Conservation (phyloP, 2,113 vertebrate genomes). For the Gracilinanus agilis region DNA sequence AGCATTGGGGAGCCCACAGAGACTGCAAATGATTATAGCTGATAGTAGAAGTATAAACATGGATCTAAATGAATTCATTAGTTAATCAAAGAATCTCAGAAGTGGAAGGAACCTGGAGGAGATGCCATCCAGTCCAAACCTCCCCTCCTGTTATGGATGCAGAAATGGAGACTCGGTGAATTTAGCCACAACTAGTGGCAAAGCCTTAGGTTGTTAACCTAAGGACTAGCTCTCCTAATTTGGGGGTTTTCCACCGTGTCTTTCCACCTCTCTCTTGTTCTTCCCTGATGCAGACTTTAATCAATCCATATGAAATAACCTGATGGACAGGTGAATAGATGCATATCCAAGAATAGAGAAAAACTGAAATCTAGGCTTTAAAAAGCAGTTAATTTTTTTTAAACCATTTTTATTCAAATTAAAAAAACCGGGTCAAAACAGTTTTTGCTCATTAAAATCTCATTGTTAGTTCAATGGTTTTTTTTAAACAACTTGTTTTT, state of each 20-base stretch:
- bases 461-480: neutral
- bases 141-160: neutral
- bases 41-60: neutral
- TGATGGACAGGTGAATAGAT: neutral
- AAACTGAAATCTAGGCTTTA: constrained; percentile 30
- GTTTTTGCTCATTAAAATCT: neutral
- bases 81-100: neutral
- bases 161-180: neutral
- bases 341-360: constrained; percentile 12
- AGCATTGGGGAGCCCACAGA: neutral
- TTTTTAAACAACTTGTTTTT: neutral
- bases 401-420: constrained; percentile 49
- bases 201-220: neutral
- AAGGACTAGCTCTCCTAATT: neutral
- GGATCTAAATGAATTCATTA: constrained; percentile 6
- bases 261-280: neutral
- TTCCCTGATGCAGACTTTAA: constrained; percentile 4
- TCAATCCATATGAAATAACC: neutral
- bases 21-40: neutral
- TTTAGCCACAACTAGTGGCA: neutral
- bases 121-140: neutral
- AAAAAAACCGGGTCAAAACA: constrained; percentile 38
- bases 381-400: constrained; percentile 27
- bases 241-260: neutral
- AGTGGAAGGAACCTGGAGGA: neutral